These are phyloP conservation scores for Seira musarum DNA, from an alignment of 2,888 invertebrate genomes.

Conservation along the genomic window DNA sequence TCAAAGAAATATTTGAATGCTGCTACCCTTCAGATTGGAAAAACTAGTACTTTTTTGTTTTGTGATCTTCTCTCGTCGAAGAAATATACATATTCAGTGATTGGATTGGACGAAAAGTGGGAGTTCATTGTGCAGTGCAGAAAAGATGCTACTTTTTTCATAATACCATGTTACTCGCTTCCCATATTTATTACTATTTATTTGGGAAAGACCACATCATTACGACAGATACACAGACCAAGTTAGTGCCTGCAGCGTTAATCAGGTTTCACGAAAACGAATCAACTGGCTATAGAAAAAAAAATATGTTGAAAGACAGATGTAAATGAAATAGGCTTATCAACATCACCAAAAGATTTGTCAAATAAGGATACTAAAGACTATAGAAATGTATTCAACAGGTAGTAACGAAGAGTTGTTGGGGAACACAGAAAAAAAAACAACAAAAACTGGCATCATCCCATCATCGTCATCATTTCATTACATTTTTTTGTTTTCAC, in stretches of 20 bases:
- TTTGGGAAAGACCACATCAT: conserved; percentile 60
- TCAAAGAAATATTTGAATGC: conserved; percentile 12
- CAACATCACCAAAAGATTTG: conserved; percentile 51
- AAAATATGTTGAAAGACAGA: conserved; percentile 44
- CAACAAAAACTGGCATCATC: conserved; percentile 20
- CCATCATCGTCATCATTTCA: conserved; percentile 1
- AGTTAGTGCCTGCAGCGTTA: conserved; percentile 58
- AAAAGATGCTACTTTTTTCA: conserved; percentile 42
- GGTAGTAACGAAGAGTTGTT: conserved; percentile 32
- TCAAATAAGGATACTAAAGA: conserved; percentile 58
- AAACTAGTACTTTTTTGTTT: conserved; percentile 50
- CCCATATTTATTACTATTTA: conserved; percentile 29
- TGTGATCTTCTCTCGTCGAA: conserved; percentile 12
- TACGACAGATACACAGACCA: conserved; percentile 50
- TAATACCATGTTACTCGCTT: conserved; percentile 14
- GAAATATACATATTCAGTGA: conserved; percentile 3
- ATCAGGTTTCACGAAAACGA: conserved; percentile 51
- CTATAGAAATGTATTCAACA: conserved; percentile 55
- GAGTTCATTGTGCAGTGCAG: conserved; percentile 60
- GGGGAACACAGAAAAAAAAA: neutral
- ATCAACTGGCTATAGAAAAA: conserved; percentile 43
- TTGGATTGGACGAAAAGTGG: conserved; percentile 28
- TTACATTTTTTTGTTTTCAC: conserved; percentile 13
- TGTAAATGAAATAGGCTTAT: conserved; percentile 55
- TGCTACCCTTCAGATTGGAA: conserved; percentile 27